A percentile compares a stretch with the other conserved stretches of the same genome.
Evolutionary conservation across 2,113 vertebrate species (phyloP).

Genomic region (Pelecanoides urinatrix): DNA sequence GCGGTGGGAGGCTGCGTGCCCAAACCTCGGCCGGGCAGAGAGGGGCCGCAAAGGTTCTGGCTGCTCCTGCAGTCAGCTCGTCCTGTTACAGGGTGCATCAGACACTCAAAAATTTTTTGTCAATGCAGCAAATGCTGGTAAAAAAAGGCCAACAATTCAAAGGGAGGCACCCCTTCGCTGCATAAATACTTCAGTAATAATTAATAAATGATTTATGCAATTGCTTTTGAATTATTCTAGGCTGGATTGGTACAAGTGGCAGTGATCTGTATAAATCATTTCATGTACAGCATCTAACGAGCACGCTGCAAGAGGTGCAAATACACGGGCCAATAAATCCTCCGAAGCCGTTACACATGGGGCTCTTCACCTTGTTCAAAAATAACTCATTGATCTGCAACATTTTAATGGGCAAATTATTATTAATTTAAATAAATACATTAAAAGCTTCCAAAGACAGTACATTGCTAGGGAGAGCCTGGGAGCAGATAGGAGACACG

Average conservation of each 20-base stretch:
- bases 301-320: neutral
- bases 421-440: neutral
- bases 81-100: no score
- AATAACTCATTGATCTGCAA: neutral
- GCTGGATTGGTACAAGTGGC: neutral
- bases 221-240: neutral
- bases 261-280: neutral
- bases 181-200: neutral
- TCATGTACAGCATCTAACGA: neutral
- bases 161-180: neutral
- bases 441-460: neutral
- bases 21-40: neutral
- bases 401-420: neutral
- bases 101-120: neutral
- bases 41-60: neutral
- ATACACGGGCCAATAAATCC: neutral
- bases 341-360: fast-evolving
- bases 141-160: neutral
- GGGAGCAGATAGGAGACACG: neutral
- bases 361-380: neutral
- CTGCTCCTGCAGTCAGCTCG: fast-evolving
- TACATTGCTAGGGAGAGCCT: no score
- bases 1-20: neutral
- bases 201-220: neutral
- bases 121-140: neutral